Conservation (phyloP, 2,113 vertebrate species). For the Pleuronectes platessa region DNA sequence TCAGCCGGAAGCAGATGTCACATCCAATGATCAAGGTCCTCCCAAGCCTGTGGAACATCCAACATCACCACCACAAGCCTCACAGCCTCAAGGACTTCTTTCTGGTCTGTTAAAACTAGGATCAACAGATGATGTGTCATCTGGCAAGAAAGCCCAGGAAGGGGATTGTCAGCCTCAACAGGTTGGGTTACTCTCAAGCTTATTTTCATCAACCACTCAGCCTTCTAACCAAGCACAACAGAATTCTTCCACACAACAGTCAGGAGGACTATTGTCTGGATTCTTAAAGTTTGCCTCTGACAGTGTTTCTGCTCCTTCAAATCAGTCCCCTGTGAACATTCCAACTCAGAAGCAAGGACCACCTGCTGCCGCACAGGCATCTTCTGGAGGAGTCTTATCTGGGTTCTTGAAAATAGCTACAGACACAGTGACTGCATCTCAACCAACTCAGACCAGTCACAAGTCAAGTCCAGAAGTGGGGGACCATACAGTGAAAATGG, state of each 20-base stretch:
- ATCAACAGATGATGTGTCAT: constrained; percentile 75
- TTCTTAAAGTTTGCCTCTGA: constrained; percentile 77
- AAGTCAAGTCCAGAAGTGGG: constrained; percentile 26
- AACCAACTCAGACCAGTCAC: constrained; percentile 43
- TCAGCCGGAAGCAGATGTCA: constrained; percentile 22
- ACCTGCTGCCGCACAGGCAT: constrained; percentile 38
- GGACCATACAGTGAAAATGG: constrained; percentile 24
- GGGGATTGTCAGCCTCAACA: constrained; percentile 69
- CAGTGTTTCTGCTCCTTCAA: constrained; percentile 46
- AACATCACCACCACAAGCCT: constrained; percentile 32
- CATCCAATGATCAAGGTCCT: constrained; percentile 29
- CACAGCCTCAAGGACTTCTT: constrained; percentile 66
- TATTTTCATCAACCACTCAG: constrained; percentile 72
- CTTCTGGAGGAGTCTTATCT: constrained; percentile 67
- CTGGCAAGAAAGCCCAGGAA: constrained; percentile 53
- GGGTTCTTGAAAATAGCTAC: constrained; percentile 75
- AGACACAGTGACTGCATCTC: constrained; percentile 68
- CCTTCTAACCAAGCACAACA: constrained; percentile 56
- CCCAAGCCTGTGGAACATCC: constrained; percentile 24
- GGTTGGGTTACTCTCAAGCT: constrained; percentile 78
- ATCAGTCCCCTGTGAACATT: constrained; percentile 51
- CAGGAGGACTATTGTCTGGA: constrained; percentile 76
- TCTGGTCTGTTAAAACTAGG: constrained; percentile 79
- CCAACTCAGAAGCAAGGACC: constrained; percentile 47
- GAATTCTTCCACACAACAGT: constrained; percentile 48